Percentiles rank a stretch among this genome's conserved stretches.
These are phyloP conservation scores for Mesochorus sp. DNA, from an alignment of 2,888 invertebrate genomes.

Conservation along the genomic window DNA sequence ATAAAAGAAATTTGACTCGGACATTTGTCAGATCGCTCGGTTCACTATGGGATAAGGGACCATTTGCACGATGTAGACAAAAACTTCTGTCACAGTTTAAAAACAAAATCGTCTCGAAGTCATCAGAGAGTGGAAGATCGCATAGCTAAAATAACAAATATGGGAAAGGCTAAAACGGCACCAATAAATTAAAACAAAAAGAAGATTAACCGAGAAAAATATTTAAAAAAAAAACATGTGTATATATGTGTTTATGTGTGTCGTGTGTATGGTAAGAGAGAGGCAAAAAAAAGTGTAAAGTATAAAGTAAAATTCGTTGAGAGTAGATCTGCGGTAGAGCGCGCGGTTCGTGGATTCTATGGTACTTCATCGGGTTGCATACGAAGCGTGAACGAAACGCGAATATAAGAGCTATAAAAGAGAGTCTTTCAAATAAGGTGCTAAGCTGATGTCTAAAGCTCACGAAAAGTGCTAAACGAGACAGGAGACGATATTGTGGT, in stretches of 20 bases:
- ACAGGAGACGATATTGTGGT: slow-evolving; percentile 32
- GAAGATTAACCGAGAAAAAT: neutral
- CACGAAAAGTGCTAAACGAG: slow-evolving; percentile 55
- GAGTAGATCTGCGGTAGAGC: slow-evolving; percentile 9
- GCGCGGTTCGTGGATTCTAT: slow-evolving; percentile 34
- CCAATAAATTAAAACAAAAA: neutral
- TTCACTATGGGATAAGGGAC: slow-evolving; percentile 17
- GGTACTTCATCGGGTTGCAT: slow-evolving; percentile 8
- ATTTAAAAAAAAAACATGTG: neutral
- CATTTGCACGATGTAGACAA: slow-evolving; percentile 46
- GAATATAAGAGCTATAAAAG: slow-evolving; percentile 57
- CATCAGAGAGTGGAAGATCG: neutral
- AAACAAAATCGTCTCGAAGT: slow-evolving; percentile 32
- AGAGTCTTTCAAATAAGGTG: slow-evolving; percentile 58
- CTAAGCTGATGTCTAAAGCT: slow-evolving; percentile 37
- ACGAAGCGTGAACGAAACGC: slow-evolving; percentile 34
- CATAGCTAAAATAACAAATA: neutral
- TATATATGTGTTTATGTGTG: neutral
- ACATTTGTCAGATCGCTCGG: slow-evolving; percentile 3
- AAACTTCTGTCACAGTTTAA: slow-evolving; percentile 20
- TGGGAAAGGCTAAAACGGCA: neutral
- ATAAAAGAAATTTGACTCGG: slow-evolving; percentile 21
- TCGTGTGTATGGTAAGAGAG: neutral
- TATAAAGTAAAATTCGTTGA: slow-evolving; percentile 23
- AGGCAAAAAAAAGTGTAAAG: neutral